phyloP scores from a whole-genome alignment of 2,888 invertebrate genomes.

The Tipula unca region DNA sequence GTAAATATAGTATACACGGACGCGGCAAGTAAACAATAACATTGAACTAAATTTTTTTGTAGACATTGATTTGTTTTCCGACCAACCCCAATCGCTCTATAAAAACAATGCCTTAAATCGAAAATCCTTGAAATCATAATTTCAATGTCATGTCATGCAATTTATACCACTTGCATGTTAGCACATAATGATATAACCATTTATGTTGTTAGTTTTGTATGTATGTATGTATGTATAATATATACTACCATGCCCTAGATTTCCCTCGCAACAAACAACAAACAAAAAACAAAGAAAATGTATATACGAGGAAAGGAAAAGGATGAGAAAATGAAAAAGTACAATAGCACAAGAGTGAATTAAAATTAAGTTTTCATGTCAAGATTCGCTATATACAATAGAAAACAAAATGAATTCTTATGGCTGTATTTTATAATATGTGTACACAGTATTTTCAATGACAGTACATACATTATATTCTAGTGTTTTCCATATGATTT shows the following conservation, averaged over 20 bases:
- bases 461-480: not conserved
- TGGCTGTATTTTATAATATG: not conserved
- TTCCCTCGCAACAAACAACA: not conserved
- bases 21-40: not conserved
- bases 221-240: not conserved
- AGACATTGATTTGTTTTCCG: not conserved
- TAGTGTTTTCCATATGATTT: not conserved
- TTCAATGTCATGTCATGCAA: not conserved
- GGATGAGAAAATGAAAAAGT: not conserved
- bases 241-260: not conserved
- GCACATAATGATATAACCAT: not conserved
- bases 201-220: not conserved
- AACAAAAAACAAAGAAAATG: not conserved
- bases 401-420: not conserved
- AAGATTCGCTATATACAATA: not conserved
- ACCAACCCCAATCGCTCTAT: not conserved
- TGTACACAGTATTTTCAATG: not conserved
- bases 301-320: not conserved
- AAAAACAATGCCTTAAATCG: not conserved
- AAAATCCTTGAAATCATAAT: not conserved
- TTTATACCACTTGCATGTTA: not conserved
- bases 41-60: not conserved
- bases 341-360: not conserved
- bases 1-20: not conserved
- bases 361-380: constrained; percentile 3